Base-by-base conservation (phyloP, 2,888 invertebrate genomes). In the Phania funesta region DNA sequence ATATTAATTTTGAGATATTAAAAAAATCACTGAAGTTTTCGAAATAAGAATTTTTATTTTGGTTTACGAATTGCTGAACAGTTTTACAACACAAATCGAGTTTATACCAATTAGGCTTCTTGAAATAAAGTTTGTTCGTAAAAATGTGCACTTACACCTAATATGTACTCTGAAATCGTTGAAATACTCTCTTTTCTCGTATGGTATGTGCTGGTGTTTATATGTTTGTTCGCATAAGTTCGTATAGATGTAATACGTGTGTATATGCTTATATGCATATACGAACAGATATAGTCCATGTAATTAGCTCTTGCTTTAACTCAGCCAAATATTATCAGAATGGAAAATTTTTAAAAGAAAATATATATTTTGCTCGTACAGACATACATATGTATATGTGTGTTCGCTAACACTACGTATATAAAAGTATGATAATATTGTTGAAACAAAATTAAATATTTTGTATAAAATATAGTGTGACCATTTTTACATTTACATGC, bases 321-420 rank as follows among this genome's bases (percentile, higher is more conserved):
- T 46, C 46, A 70, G 8, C 9, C 7, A 16, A 35, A 75, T 71
- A 84, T 81, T 84, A 85, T 85, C 84, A 83, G 84, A 73, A 83
- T 85, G 84, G 83, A 84, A 84, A 84, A 83, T 84, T 84, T 85
- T 65, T 38, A 16, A 35, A 35, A 50, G 18, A 56, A 46, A n/a
- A 56, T 22, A 20, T 6, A 44, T 32, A 22, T 24, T 11, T 38
- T 29, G 29, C 29, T 7, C 5, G 5, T 29, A n/a, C n/a, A 7
- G 29, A 4, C 5, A n/a, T n/a, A 3, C 13, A n/a, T 8, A 7
- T n/a, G 13, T 38, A n/a, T 38, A 32, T 20, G 11, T 0, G 41
- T 41, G 44, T 44, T 41, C 26, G 44, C 13, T 54, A 18, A 16
- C 20, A 9, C 16, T 54, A 20, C 11, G 26, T 52, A 52, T 52